Conservation (phyloP, 2,113 vertebrate genomes). For the Pteronura brasiliensis region DNA sequence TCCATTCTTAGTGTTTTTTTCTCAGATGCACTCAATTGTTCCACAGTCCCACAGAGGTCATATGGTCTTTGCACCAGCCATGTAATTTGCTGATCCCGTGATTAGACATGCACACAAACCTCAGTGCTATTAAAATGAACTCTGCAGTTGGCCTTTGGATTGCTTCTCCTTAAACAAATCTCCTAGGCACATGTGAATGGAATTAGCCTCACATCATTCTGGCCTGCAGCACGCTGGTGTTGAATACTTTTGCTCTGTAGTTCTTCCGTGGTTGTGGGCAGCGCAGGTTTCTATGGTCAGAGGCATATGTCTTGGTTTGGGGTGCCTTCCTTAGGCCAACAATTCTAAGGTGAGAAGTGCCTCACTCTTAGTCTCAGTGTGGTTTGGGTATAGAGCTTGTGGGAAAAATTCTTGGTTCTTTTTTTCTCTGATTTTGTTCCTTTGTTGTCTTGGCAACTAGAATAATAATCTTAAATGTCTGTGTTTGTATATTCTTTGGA, state of each 20-base stretch:
- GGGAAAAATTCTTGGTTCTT: slow-evolving; percentile 37
- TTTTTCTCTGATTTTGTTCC: slow-evolving; percentile 33
- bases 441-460: slow-evolving; percentile 74
- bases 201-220: slow-evolving; percentile 45
- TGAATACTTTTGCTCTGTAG: not conserved
- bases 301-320: not conserved
- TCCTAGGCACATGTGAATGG: slow-evolving; percentile 59
- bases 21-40: slow-evolving; percentile 61
- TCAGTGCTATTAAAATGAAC: slow-evolving; percentile 63
- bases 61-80: slow-evolving; percentile 52
- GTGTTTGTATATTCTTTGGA: slow-evolving; percentile 70
- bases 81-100: slow-evolving; percentile 73
- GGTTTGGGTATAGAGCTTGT: not conserved
- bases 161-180: slow-evolving; percentile 45
- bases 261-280: not conserved
- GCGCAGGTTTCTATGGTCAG: not conserved
- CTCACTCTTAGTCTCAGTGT: not conserved
- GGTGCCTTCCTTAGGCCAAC: not conserved
- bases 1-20: slow-evolving; percentile 40
- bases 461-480: slow-evolving; percentile 74
- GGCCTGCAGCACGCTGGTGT: not conserved
- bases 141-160: slow-evolving; percentile 59
- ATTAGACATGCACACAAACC: slow-evolving; percentile 74
- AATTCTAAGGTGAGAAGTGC: not conserved
- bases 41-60: slow-evolving; percentile 57